Evolutionary conservation across 2,888 invertebrate species (phyloP).

Genomic region (Protonemura montana): DNA sequence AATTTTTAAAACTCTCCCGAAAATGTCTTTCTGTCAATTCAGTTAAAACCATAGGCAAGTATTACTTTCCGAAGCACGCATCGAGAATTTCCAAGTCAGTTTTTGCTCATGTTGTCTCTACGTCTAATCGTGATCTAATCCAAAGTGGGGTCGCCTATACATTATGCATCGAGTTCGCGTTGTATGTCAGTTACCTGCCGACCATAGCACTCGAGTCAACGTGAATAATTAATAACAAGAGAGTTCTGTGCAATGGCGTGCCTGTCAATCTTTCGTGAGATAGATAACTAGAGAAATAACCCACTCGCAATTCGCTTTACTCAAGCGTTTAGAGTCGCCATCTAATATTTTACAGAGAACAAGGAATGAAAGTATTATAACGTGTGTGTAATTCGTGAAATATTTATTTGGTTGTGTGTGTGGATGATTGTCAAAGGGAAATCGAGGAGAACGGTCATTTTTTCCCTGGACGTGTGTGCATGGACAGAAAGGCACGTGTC

Average conservation of each 20-base stretch:
- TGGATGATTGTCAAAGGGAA: background rate
- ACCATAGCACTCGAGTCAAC: background rate
- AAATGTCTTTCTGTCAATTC: too few relatives aligned
- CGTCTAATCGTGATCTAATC: background rate
- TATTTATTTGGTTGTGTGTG: background rate
- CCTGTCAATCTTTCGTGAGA: background rate
- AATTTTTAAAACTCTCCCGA: too few relatives aligned
- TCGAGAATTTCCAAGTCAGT: too few relatives aligned
- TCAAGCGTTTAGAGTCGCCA: background rate
- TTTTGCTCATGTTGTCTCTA: background rate
- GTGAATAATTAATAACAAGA: background rate
- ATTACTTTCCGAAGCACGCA: too few relatives aligned
- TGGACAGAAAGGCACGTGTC: conserved; percentile 7
- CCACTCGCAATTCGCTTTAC: background rate
- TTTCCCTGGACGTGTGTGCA: background rate
- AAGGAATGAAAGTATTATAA: background rate
- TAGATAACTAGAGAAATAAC: background rate
- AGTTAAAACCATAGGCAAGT: too few relatives aligned
- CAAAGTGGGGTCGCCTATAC: background rate
- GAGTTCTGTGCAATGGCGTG: background rate
- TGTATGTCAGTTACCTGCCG: background rate
- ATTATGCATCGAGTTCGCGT: background rate
- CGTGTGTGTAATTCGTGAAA: background rate
- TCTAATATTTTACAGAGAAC: background rate
- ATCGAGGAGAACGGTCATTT: background rate